Evolutionary conservation across 2,113 vertebrate genomes (phyloP).

Genomic region (Pterophyllum scalare): DNA sequence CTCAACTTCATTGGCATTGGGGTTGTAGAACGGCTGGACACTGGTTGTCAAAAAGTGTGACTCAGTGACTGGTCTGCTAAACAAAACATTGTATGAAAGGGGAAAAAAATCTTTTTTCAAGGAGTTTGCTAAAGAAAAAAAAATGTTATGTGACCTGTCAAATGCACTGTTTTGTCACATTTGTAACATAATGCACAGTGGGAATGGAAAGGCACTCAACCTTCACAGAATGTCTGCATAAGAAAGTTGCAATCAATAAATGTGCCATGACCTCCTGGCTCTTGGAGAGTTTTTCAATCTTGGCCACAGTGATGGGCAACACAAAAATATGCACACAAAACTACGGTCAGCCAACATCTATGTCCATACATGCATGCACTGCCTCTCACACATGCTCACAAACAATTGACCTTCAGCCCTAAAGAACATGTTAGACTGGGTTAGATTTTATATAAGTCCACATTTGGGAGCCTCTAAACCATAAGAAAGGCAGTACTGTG

Average conservation of each 20-base stretch:
- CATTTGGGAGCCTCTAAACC: neutral
- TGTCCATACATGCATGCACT: neutral
- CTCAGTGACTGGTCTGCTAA: neutral
- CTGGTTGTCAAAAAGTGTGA: neutral
- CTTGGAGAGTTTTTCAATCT: slow-evolving; percentile 49
- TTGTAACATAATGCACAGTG: slow-evolving; percentile 42
- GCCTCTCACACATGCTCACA: neutral
- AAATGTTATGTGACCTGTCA: slow-evolving; percentile 28
- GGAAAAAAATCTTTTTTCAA: neutral
- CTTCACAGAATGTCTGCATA: slow-evolving; percentile 56
- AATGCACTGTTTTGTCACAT: slow-evolving; percentile 39
- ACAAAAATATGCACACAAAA: slow-evolving; percentile 41
- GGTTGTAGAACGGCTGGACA: neutral
- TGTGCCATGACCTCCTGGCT: slow-evolving; percentile 49
- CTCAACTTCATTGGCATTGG: too few species aligned
- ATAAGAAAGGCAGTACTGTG: slow-evolving; percentile 1
- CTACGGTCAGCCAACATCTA: neutral
- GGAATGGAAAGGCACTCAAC: slow-evolving; percentile 45
- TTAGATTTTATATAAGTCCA: neutral
- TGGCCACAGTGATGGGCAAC: slow-evolving; percentile 42
- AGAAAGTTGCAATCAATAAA: slow-evolving; percentile 62
- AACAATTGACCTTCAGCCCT: neutral
- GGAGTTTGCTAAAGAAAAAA: slow-evolving; percentile 18
- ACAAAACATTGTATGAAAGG: neutral
- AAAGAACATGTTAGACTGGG: neutral